Percentiles rank a stretch among this genome's conserved stretches.
phyloP scores from a whole-genome alignment of 2,113 vertebrate species.

The Rhagologus leucostigma region DNA sequence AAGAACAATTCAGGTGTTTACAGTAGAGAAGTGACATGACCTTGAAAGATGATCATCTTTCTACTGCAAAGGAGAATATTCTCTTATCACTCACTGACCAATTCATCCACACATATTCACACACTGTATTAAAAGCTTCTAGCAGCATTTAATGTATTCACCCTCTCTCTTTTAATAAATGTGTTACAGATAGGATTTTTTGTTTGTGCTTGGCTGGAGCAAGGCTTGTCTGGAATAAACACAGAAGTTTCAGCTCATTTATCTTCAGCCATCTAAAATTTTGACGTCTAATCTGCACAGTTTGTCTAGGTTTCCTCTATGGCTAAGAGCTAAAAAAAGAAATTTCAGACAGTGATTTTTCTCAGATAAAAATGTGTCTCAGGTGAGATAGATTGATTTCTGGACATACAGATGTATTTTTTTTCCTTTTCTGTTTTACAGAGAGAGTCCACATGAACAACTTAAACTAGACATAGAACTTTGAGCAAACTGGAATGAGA shows the following conservation, averaged over 20 bases:
- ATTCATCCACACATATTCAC: neutral
- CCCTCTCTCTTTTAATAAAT: neutral
- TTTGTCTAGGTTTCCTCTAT: neutral
- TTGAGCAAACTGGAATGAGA: neutral
- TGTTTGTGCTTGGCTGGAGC: neutral
- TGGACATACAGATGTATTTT: accelerated
- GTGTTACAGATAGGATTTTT: neutral
- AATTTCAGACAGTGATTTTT: neutral
- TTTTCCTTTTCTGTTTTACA: neutral
- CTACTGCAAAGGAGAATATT: neutral
- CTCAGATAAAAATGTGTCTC: neutral
- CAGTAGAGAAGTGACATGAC: neutral
- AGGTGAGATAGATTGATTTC: neutral
- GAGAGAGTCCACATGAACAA: neutral
- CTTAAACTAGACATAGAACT: neutral
- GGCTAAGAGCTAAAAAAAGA: neutral
- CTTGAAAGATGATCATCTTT: neutral
- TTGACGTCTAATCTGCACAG: neutral
- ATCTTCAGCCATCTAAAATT: neutral
- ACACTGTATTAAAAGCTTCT: neutral
- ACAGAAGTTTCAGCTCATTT: neutral
- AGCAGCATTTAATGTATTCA: neutral
- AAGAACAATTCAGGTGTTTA: neutral
- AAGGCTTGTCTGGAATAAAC: neutral
- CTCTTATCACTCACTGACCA: neutral